Percentiles rank a stretch among this genome's conserved stretches.
These are phyloP conservation scores for Noctua janthina DNA, from an alignment of 2,888 invertebrate genomes.

Conservation along the genomic window DNA sequence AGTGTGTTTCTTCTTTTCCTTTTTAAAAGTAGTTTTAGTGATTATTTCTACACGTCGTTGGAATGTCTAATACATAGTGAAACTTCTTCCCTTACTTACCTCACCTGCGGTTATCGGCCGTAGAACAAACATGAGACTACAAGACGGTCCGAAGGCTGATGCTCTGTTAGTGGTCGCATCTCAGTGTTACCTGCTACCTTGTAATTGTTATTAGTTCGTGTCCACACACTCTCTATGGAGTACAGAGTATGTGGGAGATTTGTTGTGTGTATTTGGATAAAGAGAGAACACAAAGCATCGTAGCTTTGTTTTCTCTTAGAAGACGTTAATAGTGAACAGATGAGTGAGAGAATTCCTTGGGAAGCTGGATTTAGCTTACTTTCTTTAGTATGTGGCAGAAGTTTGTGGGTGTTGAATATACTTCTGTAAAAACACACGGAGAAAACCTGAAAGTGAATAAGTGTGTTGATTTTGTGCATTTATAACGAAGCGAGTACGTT, in stretches of 20 bases:
- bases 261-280: constrained; percentile 17
- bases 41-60: neutral
- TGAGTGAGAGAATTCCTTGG: neutral
- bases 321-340: too few relatives aligned
- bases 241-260: constrained; percentile 13
- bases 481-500: neutral
- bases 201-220: constrained; percentile 36
- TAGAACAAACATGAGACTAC: constrained; percentile 42
- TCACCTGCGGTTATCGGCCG: constrained; percentile 32
- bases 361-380: neutral
- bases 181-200: neutral
- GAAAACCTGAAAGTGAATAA: too few relatives aligned
- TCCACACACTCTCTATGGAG: neutral
- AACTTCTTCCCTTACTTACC: neutral
- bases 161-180: constrained; percentile 47
- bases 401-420: neutral
- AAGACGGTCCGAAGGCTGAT: constrained; percentile 11
- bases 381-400: neutral
- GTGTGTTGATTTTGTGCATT: neutral
- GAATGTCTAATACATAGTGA: neutral
- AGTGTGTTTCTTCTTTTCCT: neutral
- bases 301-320: neutral
- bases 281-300: neutral
- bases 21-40: neutral
- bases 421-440: too few relatives aligned